phyloP scores from a whole-genome alignment of 2,888 invertebrate genomes.

The Lapara coniferarum region DNA sequence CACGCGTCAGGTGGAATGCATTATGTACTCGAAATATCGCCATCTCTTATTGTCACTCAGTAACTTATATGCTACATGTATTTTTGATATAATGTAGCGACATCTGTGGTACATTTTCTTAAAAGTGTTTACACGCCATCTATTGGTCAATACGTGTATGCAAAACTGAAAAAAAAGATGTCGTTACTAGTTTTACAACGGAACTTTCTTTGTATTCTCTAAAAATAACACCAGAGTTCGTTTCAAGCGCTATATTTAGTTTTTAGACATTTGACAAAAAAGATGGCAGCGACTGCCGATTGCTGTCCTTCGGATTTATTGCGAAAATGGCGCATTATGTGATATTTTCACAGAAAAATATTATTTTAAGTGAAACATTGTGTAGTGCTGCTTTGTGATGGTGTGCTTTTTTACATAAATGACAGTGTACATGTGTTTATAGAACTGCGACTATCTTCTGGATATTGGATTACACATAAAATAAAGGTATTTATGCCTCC shows the following conservation, averaged over 20 bases:
- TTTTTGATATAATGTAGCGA: background rate
- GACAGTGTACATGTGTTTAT: slow-evolving; percentile 79
- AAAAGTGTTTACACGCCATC: slow-evolving; percentile 46
- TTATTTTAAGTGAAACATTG: slow-evolving; percentile 78
- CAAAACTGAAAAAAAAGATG: slow-evolving; percentile 52
- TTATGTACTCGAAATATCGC: background rate
- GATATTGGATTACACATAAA: slow-evolving; percentile 83
- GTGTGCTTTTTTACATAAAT: slow-evolving; percentile 76
- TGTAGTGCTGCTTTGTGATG: slow-evolving; percentile 81
- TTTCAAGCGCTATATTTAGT: slow-evolving; percentile 82
- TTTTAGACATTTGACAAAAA: slow-evolving; percentile 84
- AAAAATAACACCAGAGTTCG: slow-evolving; percentile 84
- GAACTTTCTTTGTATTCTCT: slow-evolving; percentile 69
- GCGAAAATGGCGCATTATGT: slow-evolving; percentile 82
- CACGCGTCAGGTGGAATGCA: no score
- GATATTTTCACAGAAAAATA: slow-evolving; percentile 78
- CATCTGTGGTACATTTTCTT: slow-evolving; percentile 12
- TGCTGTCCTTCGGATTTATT: slow-evolving; percentile 79
- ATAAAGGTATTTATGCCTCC: slow-evolving; percentile 79
- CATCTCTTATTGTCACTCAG: slow-evolving; percentile 30
- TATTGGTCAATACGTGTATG: slow-evolving; percentile 32
- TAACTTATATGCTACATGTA: no score
- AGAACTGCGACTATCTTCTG: slow-evolving; percentile 77
- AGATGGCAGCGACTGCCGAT: slow-evolving; percentile 83
- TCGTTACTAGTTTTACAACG: slow-evolving; percentile 47